Conservation (phyloP, 2,797 vertebrate species). For the Liasis olivaceus region DNA sequence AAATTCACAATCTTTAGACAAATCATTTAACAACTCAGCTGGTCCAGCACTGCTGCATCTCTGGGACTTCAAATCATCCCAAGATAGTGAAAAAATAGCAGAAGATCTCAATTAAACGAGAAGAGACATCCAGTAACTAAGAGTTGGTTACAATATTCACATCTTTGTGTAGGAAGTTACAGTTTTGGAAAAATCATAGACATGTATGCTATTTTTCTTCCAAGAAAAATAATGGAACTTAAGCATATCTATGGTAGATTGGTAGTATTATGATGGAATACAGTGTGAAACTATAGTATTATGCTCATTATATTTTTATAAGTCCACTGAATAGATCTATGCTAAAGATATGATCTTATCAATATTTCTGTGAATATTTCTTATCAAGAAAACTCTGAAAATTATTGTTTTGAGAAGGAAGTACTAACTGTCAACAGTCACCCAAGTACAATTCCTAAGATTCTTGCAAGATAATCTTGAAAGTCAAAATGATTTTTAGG, state of each 20-base stretch:
- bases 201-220: background rate
- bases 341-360: background rate
- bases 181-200: background rate
- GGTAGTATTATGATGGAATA: background rate
- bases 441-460: background rate
- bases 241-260: background rate
- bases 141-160: background rate
- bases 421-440: background rate
- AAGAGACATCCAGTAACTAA: background rate
- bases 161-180: background rate
- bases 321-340: background rate
- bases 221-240: background rate
- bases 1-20: background rate
- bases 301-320: background rate
- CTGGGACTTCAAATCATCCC: background rate
- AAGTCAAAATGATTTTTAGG: background rate
- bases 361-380: background rate
- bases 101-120: background rate
- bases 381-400: background rate
- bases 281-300: background rate
- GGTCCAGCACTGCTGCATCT: background rate
- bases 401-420: background rate
- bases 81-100: background rate
- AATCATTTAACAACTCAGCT: background rate
- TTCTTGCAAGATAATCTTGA: background rate